Base-by-base conservation (phyloP, 2,888 invertebrate genomes). In the Trichogramma evanescens region DNA sequence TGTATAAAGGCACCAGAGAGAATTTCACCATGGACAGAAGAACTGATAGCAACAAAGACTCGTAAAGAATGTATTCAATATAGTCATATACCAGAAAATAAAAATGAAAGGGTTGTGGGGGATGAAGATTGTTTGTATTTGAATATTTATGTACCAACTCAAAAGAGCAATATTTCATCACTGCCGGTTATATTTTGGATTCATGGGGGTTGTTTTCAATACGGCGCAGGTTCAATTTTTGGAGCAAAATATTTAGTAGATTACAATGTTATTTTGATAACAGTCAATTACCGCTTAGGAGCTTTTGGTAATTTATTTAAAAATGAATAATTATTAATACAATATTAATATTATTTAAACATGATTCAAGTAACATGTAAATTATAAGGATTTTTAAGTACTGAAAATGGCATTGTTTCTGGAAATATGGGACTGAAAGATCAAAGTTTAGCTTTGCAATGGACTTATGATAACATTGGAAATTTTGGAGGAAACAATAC, bases 351-450 rank as follows among this genome's bases (percentile, higher is more conserved):
- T 53, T 90, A 91, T 73, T 78, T 89, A 0, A 89, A 88, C 71
- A 89, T 26, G 26, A 26, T 26, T 49, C 9, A 10, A 45, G 50
- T 43, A 40, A 50, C 41, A 41, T 44, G 6, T 4, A n/a, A 59
- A 59, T 54, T 66, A 59, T 6, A 70, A 86, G 89, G 91, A 52
- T 90, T 91, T 73, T 78, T 89, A 0, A 89, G 88, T 71, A 89
- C 89, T 0, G 89, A 86, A 44, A 89, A 90, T 66, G 81, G 83
- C 0, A 71, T 81, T 0, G 79, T 87, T 1, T 85, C 90, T 0
- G 88, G 88, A 4, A 90, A 90, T 74, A 84, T 83, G 68, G 90
- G 89, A 0, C 72, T 90, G 42, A 89, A 88, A 71, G 90, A 90
- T 80, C 89, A 90, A 78, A 80, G 81, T 39, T 79, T 86, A 66